Base-by-base conservation (phyloP, 2,797 vertebrate genomes). In the Chanos chanos region DNA sequence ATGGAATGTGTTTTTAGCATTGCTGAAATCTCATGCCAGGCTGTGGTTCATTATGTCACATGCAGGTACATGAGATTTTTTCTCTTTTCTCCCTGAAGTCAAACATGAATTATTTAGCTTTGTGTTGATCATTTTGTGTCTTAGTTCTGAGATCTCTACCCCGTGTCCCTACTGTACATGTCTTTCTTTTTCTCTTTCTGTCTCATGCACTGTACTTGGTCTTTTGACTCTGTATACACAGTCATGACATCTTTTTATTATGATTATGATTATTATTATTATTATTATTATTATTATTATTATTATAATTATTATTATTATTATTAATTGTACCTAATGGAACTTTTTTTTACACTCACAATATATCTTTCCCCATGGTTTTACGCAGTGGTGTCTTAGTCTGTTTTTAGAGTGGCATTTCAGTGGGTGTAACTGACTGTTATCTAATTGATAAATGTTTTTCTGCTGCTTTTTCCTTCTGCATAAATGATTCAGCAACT, bases 21-120 rank as follows among this genome's bases (percentile, higher is more conserved):
- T 65, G 70, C 80, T 80, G 71, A 78, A 82, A 76, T 60, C 66
- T 70, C 73, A 79, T 5, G 55, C 80, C 15, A 53, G 62, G 71
- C 66, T 71, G 81, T 31, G 69, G 76, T 84, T 89, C 80, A 78
- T 87, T 87, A 86, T 86, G 77, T 78, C 75, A 78, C 69, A 77
- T 83, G 75, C 68, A 71, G 76, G 33, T 62, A 78, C 79, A 79
- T 81, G 68, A 83, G 80, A 82, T 81, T 85, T 72, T n/a, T 69
- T 68, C 43, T 64, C 60, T 71, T 70, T 67, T 62, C 48, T 55
- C 68, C 66, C 73, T 85, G 74, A 65, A 78, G 83, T 84, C 77
- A 78, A 70, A 75, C 80, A 81, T 89, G 77, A 75, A 87, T 86
- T 86, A 89, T 86, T 89, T 77, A 89, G 77, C 64, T 81, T 70